Evolutionary conservation across 1,140 invertebrate species (phyloP).

Genomic region (Holcopasites calliopsidis): DNA sequence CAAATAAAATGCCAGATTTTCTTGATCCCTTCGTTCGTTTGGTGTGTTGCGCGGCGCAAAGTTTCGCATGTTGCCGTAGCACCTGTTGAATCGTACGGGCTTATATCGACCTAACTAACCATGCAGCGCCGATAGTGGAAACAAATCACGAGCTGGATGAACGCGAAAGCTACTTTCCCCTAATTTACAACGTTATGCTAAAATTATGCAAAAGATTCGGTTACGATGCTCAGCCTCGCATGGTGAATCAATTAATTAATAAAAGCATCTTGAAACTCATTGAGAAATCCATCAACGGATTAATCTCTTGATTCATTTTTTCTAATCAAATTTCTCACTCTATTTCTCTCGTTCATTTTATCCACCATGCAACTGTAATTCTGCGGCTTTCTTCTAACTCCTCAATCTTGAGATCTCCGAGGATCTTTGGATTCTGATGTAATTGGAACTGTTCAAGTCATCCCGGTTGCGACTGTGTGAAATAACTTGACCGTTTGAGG

Average conservation of each 20-base stretch:
- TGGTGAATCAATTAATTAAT: not conserved
- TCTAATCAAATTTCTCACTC: not conserved
- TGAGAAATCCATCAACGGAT: not conserved
- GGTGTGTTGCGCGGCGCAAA: not conserved
- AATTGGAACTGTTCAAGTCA: not conserved
- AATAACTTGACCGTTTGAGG: constrained; percentile 3
- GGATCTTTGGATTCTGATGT: not conserved
- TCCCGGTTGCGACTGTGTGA: not conserved
- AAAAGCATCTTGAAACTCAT: no score
- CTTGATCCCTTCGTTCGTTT: no score
- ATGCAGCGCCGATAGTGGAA: not conserved
- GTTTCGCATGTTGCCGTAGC: constrained; percentile 41
- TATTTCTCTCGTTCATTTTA: no score
- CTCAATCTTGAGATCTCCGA: not conserved
- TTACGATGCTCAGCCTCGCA: not conserved
- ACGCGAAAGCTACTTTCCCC: not conserved
- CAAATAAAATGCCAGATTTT: not conserved
- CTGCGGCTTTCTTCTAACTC: no score
- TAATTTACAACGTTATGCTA: constrained; percentile 23
- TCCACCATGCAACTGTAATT: not conserved
- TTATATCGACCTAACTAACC: constrained; percentile 21
- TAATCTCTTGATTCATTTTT: not conserved
- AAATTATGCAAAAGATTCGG: not conserved
- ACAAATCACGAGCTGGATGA: constrained; percentile 26
- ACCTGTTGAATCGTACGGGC: constrained; percentile 55